Percentiles rank a stretch among this genome's conserved stretches.
Evolutionary conservation across 2,113 vertebrate species (phyloP).

Genomic region (Xiphias gladius): DNA sequence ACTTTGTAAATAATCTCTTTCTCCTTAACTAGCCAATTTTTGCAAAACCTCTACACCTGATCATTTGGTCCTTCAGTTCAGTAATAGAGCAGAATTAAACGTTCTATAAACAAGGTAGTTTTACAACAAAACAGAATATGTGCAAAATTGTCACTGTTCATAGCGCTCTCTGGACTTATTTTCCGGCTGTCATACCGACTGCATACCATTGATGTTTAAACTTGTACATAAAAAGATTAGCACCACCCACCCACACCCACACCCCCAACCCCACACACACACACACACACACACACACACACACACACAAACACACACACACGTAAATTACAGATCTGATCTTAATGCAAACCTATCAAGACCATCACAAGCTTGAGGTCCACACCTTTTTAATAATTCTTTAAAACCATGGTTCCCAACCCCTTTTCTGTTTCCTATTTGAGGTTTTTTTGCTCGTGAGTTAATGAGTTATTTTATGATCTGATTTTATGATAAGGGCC

Average conservation of each 20-base stretch:
- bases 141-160: constrained; percentile 34
- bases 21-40: background rate
- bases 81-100: background rate
- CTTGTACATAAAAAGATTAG: background rate
- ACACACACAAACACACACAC: no score
- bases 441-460: background rate
- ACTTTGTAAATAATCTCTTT: constrained; percentile 15
- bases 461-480: background rate
- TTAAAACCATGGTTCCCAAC: no score
- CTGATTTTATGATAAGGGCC: background rate
- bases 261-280: no score
- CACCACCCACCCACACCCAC: no score
- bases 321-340: background rate
- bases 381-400: background rate
- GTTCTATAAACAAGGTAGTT: background rate
- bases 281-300: no score
- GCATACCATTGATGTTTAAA: background rate
- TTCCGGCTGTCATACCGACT: background rate
- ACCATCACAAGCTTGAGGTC: background rate
- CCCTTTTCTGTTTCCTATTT: background rate
- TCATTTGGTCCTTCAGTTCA: constrained; percentile 2
- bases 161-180: background rate
- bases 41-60: background rate
- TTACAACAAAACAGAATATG: constrained; percentile 26
- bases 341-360: background rate